Evolutionary conservation across 2,888 invertebrate species (phyloP).

Genomic region (Escarpia spicata): DNA sequence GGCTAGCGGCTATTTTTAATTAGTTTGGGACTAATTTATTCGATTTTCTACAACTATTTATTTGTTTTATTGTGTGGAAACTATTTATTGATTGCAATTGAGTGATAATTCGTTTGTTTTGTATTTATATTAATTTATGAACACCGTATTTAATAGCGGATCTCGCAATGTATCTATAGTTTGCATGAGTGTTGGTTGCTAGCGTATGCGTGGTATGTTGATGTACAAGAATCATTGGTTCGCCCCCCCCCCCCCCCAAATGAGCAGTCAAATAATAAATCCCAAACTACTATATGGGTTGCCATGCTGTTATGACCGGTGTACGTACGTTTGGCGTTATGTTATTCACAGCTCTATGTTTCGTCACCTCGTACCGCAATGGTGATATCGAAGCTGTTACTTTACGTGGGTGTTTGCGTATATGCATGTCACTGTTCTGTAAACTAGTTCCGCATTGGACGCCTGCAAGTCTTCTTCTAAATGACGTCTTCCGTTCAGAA

Average conservation of each 20-base stretch:
- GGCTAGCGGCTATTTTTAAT: slow-evolving; percentile 10
- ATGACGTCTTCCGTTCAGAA: neutral
- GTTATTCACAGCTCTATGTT: neutral
- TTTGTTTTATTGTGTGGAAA: neutral
- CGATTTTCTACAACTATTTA: neutral
- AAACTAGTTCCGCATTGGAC: neutral
- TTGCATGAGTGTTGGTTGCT: slow-evolving; percentile 1
- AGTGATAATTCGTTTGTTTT: slow-evolving; percentile 13
- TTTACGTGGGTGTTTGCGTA: neutral
- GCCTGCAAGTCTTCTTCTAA: neutral
- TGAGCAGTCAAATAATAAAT: neutral
- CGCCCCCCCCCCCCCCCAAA: neutral
- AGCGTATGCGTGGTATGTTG: neutral
- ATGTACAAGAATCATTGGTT: neutral
- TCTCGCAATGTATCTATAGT: neutral
- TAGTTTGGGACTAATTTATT: neutral
- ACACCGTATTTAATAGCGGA: slow-evolving; percentile 16
- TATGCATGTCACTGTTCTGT: neutral
- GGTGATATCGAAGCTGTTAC: neutral
- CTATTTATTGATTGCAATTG: slow-evolving; percentile 13
- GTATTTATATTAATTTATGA: slow-evolving; percentile 13
- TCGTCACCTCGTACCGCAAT: neutral
- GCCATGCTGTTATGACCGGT: neutral
- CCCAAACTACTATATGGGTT: neutral
- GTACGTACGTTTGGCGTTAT: neutral